Percentiles rank a stretch among this genome's conserved stretches.
phyloP scores from a whole-genome alignment of 2,888 invertebrate species.

The Scrobipalpa atriplicella region DNA sequence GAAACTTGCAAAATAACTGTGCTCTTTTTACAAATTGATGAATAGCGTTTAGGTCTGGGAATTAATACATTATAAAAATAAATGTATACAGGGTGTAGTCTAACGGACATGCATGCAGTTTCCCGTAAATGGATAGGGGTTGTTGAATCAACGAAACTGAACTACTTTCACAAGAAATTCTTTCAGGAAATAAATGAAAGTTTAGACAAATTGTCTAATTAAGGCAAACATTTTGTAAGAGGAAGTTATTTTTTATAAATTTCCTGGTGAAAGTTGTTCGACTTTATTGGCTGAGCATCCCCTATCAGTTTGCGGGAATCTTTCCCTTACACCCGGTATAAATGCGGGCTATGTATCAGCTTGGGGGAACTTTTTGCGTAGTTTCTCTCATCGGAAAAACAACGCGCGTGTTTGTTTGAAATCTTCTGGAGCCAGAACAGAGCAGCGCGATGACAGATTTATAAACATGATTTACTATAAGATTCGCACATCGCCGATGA shows the following conservation, averaged over 20 bases:
- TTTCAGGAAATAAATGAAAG: too few relatives aligned
- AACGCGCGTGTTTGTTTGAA: constrained; percentile 34
- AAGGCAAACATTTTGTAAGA: too few relatives aligned
- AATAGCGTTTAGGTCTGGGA: constrained; percentile 13
- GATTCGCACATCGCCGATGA: constrained; percentile 24
- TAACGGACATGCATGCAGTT: too few relatives aligned
- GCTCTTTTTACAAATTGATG: neutral
- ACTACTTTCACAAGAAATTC: too few relatives aligned
- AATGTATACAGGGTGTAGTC: constrained; percentile 25
- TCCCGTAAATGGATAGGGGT: too few relatives aligned
- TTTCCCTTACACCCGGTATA: too few relatives aligned
- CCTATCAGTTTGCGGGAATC: too few relatives aligned
- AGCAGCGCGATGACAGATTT: constrained; percentile 42
- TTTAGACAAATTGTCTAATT: too few relatives aligned
- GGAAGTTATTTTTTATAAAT: too few relatives aligned
- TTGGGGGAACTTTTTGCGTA: constrained; percentile 43
- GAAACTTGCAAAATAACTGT: constrained; percentile 4
- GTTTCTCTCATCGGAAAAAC: constrained; percentile 47
- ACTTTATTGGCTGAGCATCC: too few relatives aligned
- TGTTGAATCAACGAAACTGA: too few relatives aligned
- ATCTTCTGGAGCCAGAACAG: constrained; percentile 38
- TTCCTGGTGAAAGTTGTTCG: too few relatives aligned
- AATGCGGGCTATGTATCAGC: constrained; percentile 29
- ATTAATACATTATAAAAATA: constrained; percentile 22
- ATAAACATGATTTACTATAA: constrained; percentile 39